Base-by-base conservation (phyloP, 2,113 vertebrate species). In the Thryonomys swinderianus region DNA sequence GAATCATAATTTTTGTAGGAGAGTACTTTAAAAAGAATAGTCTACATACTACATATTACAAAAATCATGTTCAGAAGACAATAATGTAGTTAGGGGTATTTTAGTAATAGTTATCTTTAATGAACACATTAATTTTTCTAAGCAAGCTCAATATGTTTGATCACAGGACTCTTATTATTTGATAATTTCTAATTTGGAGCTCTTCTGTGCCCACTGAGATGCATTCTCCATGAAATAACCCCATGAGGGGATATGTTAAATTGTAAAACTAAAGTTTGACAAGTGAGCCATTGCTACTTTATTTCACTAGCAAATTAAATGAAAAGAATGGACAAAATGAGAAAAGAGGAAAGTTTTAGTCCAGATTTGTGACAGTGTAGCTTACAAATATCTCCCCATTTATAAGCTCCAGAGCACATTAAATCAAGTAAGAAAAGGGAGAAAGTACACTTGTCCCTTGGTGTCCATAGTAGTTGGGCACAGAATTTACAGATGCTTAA, bases 231-330 rank as follows among this genome's bases (percentile, higher is more conserved):
- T 0, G 3, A 12, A 20, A 64, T 83, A 40, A 67, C 20, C 82
- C 30, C 27, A 48, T 14, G 27, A 61, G 5, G 16, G 17, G 0
- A 10, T 45, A 64, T 27, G 9, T 59, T 74, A 83, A 42, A 85
- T 71, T 12, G 73, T 45, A 37, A 88, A 93, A 81, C 4, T 88
- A 45, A 86, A 16, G 30, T 94, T 17, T 66, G 18, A 27, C 14
- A 7, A 91, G 53, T 9, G 3, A 73, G 82, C 18, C 27, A 40
- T 40, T 69, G 18, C 55, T 73, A 82, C 81, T 42, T 84, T 42
- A 71, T 74, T 87, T 90, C 37, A 86, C 11, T 66, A 76, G 53
- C 20, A 73, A 95, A 93, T 90, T 83, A 90, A 90, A 80, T 45
- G 27, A 76, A 62, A 55, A 62, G 5, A 3, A 40, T 42, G 8